Evolutionary conservation across 2,888 invertebrate genomes (phyloP).

Genomic region (Tipula vernalis): DNA sequence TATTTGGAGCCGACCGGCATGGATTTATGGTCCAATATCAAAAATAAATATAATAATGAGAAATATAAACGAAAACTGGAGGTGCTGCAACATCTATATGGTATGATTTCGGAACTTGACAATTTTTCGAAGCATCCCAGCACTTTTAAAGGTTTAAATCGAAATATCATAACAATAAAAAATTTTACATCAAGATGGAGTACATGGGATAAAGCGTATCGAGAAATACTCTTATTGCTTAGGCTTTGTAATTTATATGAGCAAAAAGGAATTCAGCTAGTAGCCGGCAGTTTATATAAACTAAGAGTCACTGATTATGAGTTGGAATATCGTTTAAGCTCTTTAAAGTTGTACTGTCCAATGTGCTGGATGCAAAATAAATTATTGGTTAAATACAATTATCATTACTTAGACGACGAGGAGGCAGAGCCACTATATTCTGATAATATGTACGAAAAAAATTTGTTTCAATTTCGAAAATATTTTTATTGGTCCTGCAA

Average conservation of each 20-base stretch:
- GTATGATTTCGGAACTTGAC: neutral
- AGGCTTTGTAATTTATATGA: neutral
- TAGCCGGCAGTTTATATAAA: neutral
- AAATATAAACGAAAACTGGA: neutral
- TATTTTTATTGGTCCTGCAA: neutral
- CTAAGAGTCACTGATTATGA: neutral
- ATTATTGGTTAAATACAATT: neutral
- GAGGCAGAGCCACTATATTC: neutral
- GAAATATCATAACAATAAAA: neutral
- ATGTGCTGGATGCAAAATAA: neutral
- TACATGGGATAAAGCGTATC: neutral
- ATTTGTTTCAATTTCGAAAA: neutral
- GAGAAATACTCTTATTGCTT: neutral
- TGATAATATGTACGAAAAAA: neutral
- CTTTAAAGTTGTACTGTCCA: neutral
- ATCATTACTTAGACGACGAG: neutral
- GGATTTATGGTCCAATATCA: neutral
- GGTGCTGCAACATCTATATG: neutral
- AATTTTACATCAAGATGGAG: neutral
- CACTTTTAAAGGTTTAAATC: neutral
- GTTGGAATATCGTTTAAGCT: neutral
- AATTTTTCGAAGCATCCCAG: neutral
- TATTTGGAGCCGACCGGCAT: neutral
- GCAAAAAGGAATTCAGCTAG: neutral
- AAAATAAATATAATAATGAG: neutral